Evolutionary conservation across 2,888 invertebrate species (phyloP), one percentile per base, ranked within the genome.

Genomic region (Ferrisia virgata): DNA sequence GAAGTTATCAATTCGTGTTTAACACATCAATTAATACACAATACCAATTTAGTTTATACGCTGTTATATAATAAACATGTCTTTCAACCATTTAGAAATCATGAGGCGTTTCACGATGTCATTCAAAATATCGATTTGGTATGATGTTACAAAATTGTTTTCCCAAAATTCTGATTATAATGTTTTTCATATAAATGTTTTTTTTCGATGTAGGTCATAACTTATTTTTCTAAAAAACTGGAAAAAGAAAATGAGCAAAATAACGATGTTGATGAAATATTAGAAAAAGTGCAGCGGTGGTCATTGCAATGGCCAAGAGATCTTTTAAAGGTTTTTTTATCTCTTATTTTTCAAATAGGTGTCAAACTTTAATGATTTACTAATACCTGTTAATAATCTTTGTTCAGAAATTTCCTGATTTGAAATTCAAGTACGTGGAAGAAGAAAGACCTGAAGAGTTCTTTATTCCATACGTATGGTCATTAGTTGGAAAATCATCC

Each of bases 391-490:
- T 40, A 76, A 47, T 33, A 13, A 6, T 28, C 64, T 31, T 87
- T 85, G 85, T 85, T 1, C 90, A 98, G 96, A 99, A 98, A 93
- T 98, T 99, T 89, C 99, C 99, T 0, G 99, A 99, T 88, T 90
- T 99, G 78, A 99, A 98, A 89, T 99, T 99, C 90, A 96, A 98
- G 86, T 99, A 99, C 88, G 99, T 99, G 0, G 99, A 99, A 89
- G 99, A 99, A 89, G 99, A 99, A 86, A 93, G 95, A 85, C 99
- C 99, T 0, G 99, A 99, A 89, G 98, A 99, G 88, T 99, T 99
- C 91, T 99, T 99, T 90, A 97, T 99, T 86, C 99, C 99, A 0
- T 99, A 99, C 89, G 96, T 99, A 31, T 99, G 99, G 99, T 95
- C 95, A 2, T 91, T 99, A 83, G 95, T 98, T 11, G 85, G 85